Conservation (phyloP, 2,113 vertebrate genomes). For the Cavia aperea region DNA sequence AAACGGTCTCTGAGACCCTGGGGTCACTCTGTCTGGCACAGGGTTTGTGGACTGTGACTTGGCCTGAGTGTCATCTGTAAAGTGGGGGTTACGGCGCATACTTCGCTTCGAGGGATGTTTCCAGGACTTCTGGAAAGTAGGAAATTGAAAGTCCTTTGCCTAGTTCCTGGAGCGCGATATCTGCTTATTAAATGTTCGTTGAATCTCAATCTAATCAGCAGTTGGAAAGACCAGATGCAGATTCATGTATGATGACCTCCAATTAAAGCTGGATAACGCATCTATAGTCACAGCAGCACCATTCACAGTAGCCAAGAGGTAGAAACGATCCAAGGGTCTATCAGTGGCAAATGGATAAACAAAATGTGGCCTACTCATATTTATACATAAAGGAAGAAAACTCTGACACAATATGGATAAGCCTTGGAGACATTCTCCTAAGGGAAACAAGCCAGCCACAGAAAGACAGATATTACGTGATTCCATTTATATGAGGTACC, state of each 20-base stretch:
- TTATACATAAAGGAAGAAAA: not conserved
- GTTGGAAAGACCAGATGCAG: not conserved
- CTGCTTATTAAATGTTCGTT: not conserved
- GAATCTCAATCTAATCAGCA: not conserved
- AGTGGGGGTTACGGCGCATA: not conserved
- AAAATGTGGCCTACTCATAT: not conserved
- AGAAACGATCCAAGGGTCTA: constrained; percentile 1
- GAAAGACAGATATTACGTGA: not conserved
- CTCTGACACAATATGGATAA: not conserved
- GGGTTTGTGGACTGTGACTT: not conserved
- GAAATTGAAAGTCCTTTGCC: not conserved
- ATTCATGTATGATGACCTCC: not conserved
- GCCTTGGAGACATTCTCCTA: not conserved
- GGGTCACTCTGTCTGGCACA: not conserved
- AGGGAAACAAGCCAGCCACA: not conserved
- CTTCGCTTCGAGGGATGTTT: not conserved
- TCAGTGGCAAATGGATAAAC: not conserved
- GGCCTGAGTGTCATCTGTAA: not conserved
- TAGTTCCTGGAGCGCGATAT: not conserved
- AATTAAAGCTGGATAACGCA: not conserved
- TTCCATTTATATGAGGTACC: not conserved
- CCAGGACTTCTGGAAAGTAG: not conserved
- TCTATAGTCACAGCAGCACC: not conserved
- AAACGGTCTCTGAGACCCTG: not conserved
- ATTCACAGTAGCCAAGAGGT: not conserved